These are phyloP conservation scores for Gopherus evgoodei DNA, from an alignment of 2,113 vertebrate species.

Conservation along the genomic window DNA sequence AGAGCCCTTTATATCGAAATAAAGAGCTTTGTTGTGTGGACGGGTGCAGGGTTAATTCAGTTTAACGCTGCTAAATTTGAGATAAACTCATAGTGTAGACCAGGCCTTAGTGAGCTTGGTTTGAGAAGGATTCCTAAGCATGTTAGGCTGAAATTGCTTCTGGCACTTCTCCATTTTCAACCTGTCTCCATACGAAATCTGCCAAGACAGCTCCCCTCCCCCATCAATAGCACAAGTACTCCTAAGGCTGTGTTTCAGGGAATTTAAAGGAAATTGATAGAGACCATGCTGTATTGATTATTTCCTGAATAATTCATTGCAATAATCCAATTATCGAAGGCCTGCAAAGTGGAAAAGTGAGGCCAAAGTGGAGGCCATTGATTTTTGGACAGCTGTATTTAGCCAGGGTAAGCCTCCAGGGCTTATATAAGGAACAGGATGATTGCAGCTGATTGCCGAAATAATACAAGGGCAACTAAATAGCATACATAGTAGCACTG, in stretches of 20 bases:
- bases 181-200: accelerated
- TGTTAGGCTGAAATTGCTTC: not conserved
- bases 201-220: not conserved
- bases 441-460: not conserved
- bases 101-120: not conserved
- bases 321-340: not conserved
- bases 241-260: not conserved
- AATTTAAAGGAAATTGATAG: not conserved
- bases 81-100: no score
- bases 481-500: no score
- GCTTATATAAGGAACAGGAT: not conserved
- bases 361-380: not conserved
- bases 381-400: not conserved
- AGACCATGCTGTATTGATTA: not conserved
- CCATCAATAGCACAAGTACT: not conserved
- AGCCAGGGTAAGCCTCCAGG: not conserved
- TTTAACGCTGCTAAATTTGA: no score
- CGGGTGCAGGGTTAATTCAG: no score
- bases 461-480: not conserved
- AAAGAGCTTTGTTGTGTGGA: no score
- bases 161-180: accelerated
- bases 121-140: not conserved
- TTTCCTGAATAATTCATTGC: not conserved
- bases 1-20: no score
- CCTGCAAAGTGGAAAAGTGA: not conserved